Base-by-base conservation (phyloP, 2,888 invertebrate genomes). In the Mythimna loreyi region DNA sequence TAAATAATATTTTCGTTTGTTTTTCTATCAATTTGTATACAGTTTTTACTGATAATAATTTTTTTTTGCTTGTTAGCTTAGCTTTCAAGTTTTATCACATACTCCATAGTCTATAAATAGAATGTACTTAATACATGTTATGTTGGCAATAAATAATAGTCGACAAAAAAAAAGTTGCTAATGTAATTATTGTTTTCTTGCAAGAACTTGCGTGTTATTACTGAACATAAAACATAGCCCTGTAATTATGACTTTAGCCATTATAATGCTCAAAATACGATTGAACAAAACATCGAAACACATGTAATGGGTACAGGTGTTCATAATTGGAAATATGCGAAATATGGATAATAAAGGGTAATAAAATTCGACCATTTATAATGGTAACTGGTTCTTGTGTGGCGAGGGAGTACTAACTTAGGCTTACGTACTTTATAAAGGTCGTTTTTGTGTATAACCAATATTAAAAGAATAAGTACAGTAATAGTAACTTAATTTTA, bases 221-320 rank as follows among this genome's bases (percentile, higher is more conserved):
- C 33, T 43, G 62, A 11, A 50, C 61, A 59, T 72, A 59, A 40
- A 40, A 72, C 30, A 49, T 45, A 50, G 13, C 36, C 36, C 25
- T 45, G 28, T 56, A 36, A 74, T 75, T 60, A 63, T 45, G 40
- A 40, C 40, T 71, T 62, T 40, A 58, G 60, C 11, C 21, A 62
- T 62, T 62, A 52, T 49, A 19, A 9, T 40, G 11, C 40, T 49
- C 23, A 72, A 52, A 65, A 67, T 62, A 47, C 21, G 4, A 52
- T 45, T 58, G 47, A 23, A 61, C 28, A 53, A 59, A 62, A 43
- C 36, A 36, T 28, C 7, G 28, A 71, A 49, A 60, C 56, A 75
- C 33, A 11, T 60, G 55, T 67, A 30, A 73, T 78, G 43, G 33
- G 36, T 59, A 33, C 79, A 67, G 62, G 67, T 73, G 79, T 60